phyloP scores from a whole-genome alignment of 1,140 invertebrate genomes.

The Lepidurus couesii region DNA sequence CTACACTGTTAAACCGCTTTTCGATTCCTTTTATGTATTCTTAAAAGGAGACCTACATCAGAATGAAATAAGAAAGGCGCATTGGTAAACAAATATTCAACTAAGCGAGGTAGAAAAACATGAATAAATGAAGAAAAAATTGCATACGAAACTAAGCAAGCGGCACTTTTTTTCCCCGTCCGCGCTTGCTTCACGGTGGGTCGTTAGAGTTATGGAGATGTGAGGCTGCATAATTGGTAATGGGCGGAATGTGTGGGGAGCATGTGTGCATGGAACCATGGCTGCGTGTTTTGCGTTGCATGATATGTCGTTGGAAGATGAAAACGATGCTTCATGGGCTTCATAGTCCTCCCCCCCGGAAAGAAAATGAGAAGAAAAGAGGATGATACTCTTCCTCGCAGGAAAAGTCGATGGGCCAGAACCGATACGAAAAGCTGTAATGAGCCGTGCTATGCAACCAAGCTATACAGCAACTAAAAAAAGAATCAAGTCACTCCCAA shows the following conservation, averaged over 20 bases:
- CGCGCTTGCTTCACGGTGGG: conserved; percentile 8
- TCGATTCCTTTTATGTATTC: not conserved
- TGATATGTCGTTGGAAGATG: conserved; percentile 18
- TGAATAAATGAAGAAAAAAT: not conserved
- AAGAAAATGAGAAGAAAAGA: conserved; percentile 3
- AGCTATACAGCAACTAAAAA: not conserved
- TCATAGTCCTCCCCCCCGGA: not conserved
- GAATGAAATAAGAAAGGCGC: not conserved
- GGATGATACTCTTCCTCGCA: not conserved
- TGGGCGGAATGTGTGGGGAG: conserved; percentile 13
- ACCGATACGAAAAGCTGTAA: conserved; percentile 13
- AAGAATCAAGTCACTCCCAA: not conserved
- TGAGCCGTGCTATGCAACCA: conserved; percentile 10
- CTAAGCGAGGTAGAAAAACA: not conserved
- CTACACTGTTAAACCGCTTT: not conserved
- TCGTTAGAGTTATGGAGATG: conserved; percentile 18
- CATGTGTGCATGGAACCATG: conserved; percentile 4
- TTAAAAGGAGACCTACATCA: not conserved
- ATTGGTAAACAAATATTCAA: conserved; percentile 4
- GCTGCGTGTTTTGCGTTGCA: conserved; percentile 17
- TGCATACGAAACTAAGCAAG: not conserved
- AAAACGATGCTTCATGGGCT: conserved; percentile 4
- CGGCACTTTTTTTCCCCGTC: not conserved
- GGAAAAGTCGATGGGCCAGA: conserved; percentile 17
- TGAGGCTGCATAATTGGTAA: conserved; percentile 22